Evolutionary conservation across 2,888 invertebrate species (phyloP).

Genomic region (Hoplodrina blanda): DNA sequence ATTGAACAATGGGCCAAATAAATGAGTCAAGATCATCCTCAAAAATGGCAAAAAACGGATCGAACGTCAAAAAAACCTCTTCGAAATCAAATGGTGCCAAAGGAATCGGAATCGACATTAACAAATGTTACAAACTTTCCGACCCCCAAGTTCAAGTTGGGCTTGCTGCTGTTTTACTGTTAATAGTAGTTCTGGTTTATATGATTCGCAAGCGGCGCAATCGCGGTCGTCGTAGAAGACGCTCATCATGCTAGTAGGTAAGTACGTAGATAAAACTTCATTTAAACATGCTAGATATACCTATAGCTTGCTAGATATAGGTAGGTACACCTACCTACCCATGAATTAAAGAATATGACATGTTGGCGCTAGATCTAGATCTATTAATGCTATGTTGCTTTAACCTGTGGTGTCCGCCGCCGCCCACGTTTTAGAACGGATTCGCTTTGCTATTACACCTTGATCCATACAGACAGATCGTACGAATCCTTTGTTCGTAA

Average conservation of each 20-base stretch:
- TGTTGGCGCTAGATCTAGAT: too few species aligned
- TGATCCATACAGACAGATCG: too few species aligned
- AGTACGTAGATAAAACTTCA: background rate
- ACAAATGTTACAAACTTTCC: slow-evolving; percentile 62
- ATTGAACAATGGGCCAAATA: slow-evolving; percentile 69
- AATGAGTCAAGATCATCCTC: slow-evolving; percentile 61
- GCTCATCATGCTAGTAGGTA: slow-evolving; percentile 27
- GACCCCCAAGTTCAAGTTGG: slow-evolving; percentile 75
- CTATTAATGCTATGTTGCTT: too few species aligned
- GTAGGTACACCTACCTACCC: too few species aligned
- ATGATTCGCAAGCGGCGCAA: slow-evolving; percentile 67
- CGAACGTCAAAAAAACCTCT: slow-evolving; percentile 60
- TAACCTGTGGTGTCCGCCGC: too few species aligned
- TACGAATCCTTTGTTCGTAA: too few species aligned
- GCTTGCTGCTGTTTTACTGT: slow-evolving; percentile 70
- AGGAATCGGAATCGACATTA: background rate
- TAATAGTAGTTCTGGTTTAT: slow-evolving; percentile 71
- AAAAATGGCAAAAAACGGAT: slow-evolving; percentile 68
- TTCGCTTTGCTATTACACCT: too few species aligned
- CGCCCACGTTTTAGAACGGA: too few species aligned
- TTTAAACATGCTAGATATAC: too few species aligned
- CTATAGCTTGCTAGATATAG: too few species aligned
- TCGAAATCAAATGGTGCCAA: slow-evolving; percentile 18
- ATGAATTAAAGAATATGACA: too few species aligned
- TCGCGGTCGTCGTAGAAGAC: slow-evolving; percentile 53